These are phyloP conservation scores for Mormoops blainvillei DNA, from an alignment of 2,113 vertebrate species.

Conservation along the genomic window DNA sequence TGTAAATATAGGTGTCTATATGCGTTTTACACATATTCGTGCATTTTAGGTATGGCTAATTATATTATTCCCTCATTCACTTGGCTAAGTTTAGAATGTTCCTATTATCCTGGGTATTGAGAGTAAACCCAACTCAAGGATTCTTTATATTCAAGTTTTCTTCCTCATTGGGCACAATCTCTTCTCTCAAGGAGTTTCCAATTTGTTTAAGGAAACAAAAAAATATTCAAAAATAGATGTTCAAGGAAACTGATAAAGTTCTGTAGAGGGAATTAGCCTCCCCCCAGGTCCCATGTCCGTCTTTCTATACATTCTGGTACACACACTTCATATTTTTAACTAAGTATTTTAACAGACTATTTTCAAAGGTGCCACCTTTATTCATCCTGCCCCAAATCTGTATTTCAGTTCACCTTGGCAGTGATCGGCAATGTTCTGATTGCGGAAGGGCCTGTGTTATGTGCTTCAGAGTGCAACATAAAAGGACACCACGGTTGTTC, in stretches of 20 bases:
- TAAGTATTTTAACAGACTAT: neutral
- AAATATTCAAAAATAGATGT: neutral
- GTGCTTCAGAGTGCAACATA: neutral
- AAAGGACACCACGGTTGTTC: neutral
- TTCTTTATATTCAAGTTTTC: neutral
- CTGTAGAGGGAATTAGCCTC: neutral
- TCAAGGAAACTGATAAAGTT: neutral
- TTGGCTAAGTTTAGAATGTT: neutral
- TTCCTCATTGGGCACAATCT: neutral
- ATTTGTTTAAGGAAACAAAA: neutral
- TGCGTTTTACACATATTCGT: neutral
- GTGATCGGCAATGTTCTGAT: neutral
- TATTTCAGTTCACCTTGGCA: neutral
- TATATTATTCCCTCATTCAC: neutral
- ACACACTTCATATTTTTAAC: neutral
- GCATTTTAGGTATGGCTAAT: neutral
- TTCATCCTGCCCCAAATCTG: neutral
- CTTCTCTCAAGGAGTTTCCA: neutral
- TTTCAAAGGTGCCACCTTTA: neutral
- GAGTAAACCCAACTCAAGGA: neutral
- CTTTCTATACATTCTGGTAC: neutral
- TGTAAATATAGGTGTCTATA: too few relatives aligned
- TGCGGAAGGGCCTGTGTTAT: neutral
- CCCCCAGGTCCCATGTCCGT: accelerated
- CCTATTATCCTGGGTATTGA: neutral